Conservation (phyloP, 2,113 vertebrate species). For the Sarotherodon lohbergeri region DNA sequence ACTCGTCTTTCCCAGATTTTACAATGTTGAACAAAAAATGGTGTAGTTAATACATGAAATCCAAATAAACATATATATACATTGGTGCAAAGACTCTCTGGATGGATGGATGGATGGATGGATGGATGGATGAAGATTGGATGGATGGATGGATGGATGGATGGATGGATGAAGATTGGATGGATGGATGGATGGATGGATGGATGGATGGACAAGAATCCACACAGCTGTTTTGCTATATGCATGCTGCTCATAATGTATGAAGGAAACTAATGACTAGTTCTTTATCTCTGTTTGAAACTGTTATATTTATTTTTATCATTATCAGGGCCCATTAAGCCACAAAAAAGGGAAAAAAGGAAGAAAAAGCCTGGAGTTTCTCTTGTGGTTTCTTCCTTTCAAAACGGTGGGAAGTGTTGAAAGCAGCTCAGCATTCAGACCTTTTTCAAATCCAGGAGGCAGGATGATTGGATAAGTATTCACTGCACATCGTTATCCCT, state of each 20-base stretch:
- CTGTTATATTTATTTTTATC: slow-evolving; percentile 26
- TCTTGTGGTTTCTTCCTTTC: slow-evolving; percentile 15
- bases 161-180: background rate
- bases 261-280: slow-evolving; percentile 1
- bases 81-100: background rate
- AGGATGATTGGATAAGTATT: slow-evolving; percentile 55
- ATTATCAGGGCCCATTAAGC: slow-evolving; percentile 19
- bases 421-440: slow-evolving; percentile 28
- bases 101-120: accelerated
- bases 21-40: background rate
- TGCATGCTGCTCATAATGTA: slow-evolving; percentile 12
- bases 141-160: accelerated
- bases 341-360: background rate
- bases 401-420: slow-evolving; percentile 6
- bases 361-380: background rate
- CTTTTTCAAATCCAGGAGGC: slow-evolving; percentile 44
- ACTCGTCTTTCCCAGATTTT: background rate
- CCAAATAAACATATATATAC: background rate
- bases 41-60: background rate
- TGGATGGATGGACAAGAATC: background rate
- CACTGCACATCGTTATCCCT: slow-evolving; percentile 36
- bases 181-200: accelerated
- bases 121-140: background rate
- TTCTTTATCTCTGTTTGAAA: slow-evolving; percentile 4
- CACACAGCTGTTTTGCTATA: background rate